Percentiles rank a stretch among this genome's conserved stretches.
These are phyloP conservation scores for Hypena proboscidalis DNA, from an alignment of 2,888 invertebrate genomes.

Conservation along the genomic window DNA sequence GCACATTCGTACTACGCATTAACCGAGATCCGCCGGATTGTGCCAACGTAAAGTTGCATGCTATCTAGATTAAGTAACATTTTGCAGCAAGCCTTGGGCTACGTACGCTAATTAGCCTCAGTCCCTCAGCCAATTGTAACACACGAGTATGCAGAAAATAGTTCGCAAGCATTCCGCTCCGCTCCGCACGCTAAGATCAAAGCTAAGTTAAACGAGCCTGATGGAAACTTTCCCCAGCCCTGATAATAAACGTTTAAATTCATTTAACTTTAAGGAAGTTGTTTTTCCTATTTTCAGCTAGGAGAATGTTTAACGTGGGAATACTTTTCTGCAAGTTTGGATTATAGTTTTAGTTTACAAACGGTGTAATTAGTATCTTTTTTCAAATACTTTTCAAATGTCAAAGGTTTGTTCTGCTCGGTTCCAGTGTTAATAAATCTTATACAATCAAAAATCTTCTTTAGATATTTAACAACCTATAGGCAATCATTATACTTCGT, in stretches of 20 bases:
- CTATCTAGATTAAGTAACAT: neutral
- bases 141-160: neutral
- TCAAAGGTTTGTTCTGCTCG: too few relatives aligned
- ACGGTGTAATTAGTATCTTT: too few relatives aligned
- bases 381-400: too few relatives aligned
- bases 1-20: too few relatives aligned
- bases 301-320: neutral
- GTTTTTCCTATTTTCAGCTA: conserved; percentile 4
- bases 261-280: conserved; percentile 21
- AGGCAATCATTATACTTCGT: too few relatives aligned
- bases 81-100: neutral
- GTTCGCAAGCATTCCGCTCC: neutral
- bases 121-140: neutral
- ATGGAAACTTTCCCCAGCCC: conserved; percentile 13
- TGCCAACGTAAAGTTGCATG: too few relatives aligned
- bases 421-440: too few relatives aligned
- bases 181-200: neutral
- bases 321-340: neutral
- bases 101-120: neutral
- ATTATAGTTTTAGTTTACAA: neutral
- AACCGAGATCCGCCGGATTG: too few relatives aligned
- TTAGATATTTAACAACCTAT: too few relatives aligned
- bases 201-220: neutral
- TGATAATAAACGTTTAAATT: conserved; percentile 32
- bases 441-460: too few relatives aligned